Base-by-base conservation (phyloP, 2,888 invertebrate genomes). In the Entomobrya multifasciata region DNA sequence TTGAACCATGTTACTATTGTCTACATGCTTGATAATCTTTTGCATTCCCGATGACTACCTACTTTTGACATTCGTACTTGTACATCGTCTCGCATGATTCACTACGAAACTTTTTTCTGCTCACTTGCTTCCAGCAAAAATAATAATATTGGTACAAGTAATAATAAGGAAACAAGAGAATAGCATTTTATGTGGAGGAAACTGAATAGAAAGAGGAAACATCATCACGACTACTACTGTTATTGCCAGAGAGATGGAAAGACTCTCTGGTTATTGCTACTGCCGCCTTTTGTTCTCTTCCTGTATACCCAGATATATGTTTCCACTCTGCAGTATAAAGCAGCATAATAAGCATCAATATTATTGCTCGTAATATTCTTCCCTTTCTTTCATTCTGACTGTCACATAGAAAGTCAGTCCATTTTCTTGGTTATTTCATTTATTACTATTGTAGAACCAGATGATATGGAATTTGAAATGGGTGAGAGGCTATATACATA, bases 341-440 rank as follows among this genome's bases (percentile, higher is more conserved):
- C 20, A 20, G 20, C 25, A 36, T 25, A 36, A 36, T 36, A 6
- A 52, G 30, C 47, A n/a, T 8, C 60, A 78, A 44, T 36, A 52
- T 36, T 78, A 78, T 78, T 62, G 47, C 49, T 22, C 44, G 41
- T 78, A 78, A 78, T 78, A 67, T 67, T 49, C 80, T 27, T 70
- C 55, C 15, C 25, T 36, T 8, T 36, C 36, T 36, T 8, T 36
- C 36, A 6, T 8, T 36, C 36, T 36, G 8, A 4, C 8, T 36
- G 36, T 36, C 36, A 36, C 8, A 70, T 67, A 62, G 65, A 65
- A 79, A 65, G 70, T 79, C 47, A 70, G 70, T 70, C 41, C 67
- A 55, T 57, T 80, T 80, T 67, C 80, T 80, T 67, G 57, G 80
- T 41, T 80, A 80, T 80, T 80, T 70, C 80, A 70, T 80, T 80